Evolutionary conservation across 2,797 vertebrate genomes (phyloP), one percentile per base, ranked within the genome.

Genomic region (Naso thynnoides): DNA sequence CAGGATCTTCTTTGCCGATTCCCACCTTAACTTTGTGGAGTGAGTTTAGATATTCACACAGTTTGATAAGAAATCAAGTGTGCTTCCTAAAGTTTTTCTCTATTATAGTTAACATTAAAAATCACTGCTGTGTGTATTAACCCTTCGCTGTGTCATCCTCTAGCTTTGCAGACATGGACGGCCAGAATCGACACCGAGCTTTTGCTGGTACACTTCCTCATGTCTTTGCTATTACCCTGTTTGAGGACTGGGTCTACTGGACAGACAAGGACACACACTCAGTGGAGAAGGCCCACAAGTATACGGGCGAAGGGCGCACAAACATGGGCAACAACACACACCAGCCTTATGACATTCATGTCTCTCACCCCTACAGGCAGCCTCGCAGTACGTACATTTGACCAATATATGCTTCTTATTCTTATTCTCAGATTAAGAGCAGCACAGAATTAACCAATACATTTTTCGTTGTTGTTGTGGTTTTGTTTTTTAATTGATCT

Each of bases 271-370:
- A 94, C 85, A 94, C 90, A 1, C 90, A 93, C 79, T 83, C 88
- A 21, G 86, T 94, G 48, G 93, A 94, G 83, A 91, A 90, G 73
- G 92, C 93, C 0, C 92, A 94, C 63, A 94, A 94, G 65, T 94
- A 92, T 81, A 94, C 90, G 0, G 93, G 93, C 3, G 89, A 88
- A 33, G 59, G 84, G 26, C 90, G 92, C 21, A 60, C 76, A 1
- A 10, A 89, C 70, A 94, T 94, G 93, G 92, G 91, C 78, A 94
- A 94, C 85, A 94, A 92, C 87, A 94, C 93, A 1, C 93, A 94
- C 62, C 89, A 89, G 5, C 92, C 93, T 1, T 70, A 88, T 8
- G 93, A 94, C 84, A 88, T 94, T 56, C 91, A 83, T 2, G 89
- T 94, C 27, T 85, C 76, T 77, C 93, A 94, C 76, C 93, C 93